phyloP scores from a whole-genome alignment of 2,888 invertebrate genomes.

The Athalia rosae region DNA sequence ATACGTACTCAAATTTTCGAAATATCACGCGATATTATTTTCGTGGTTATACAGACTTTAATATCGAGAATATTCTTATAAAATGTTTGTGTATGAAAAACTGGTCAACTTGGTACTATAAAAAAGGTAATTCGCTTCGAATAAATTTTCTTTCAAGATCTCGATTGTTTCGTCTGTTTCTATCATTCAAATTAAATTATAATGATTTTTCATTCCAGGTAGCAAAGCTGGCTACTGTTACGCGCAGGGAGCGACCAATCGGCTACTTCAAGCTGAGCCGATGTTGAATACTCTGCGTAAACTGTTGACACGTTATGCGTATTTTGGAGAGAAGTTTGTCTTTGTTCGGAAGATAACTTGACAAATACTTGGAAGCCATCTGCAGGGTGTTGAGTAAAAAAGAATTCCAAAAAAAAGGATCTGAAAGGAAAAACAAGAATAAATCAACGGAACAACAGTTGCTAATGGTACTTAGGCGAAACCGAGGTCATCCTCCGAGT shows the following conservation, averaged over 20 bases:
- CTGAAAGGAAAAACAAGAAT: slow-evolving; percentile 47
- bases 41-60: slow-evolving; percentile 26
- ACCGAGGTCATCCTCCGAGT: slow-evolving; percentile 76
- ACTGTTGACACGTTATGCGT: slow-evolving; percentile 14
- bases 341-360: slow-evolving; percentile 60
- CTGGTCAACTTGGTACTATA: slow-evolving; percentile 6
- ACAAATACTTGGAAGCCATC: slow-evolving; percentile 53
- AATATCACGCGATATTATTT: slow-evolving; percentile 19
- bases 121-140: slow-evolving; percentile 12
- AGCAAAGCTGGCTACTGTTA: slow-evolving; percentile 47
- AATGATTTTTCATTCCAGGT: slow-evolving; percentile 9
- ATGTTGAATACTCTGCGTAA: slow-evolving; percentile 37
- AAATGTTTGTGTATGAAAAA: slow-evolving; percentile 8
- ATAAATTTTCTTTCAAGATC: neutral
- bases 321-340: slow-evolving; percentile 39
- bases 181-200: neutral
- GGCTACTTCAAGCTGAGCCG: slow-evolving; percentile 38
- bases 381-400: neutral
- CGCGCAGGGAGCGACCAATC: slow-evolving; percentile 14
- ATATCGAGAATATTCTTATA: neutral
- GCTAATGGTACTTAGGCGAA: slow-evolving; percentile 81
- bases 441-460: slow-evolving; percentile 43
- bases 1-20: neutral
- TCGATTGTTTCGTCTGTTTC: neutral
- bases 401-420: slow-evolving; percentile 33